These are phyloP conservation scores for Barbus barbus DNA, from an alignment of 2,113 vertebrate species.

Conservation along the genomic window DNA sequence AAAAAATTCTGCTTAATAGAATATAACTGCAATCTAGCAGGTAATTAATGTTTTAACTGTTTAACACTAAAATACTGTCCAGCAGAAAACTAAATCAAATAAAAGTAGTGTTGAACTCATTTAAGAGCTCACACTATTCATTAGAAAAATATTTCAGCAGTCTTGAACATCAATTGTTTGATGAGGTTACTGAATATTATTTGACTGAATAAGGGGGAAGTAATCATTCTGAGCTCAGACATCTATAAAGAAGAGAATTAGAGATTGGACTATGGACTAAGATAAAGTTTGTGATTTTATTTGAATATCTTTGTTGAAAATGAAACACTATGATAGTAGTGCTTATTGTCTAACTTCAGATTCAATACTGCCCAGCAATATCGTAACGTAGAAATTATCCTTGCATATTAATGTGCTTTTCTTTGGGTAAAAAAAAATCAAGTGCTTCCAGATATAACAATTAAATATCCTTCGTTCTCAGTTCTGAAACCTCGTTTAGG, in stretches of 20 bases:
- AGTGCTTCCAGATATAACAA: slow-evolving; percentile 68
- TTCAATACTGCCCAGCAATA: slow-evolving; percentile 62
- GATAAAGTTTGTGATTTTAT: background rate
- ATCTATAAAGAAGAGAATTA: background rate
- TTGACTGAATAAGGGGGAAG: background rate
- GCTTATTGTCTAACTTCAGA: slow-evolving; percentile 42
- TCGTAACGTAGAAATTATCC: slow-evolving; percentile 39
- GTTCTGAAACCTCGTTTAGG: slow-evolving; percentile 60
- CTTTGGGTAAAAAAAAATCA: slow-evolving; percentile 59
- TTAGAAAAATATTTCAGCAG: slow-evolving; percentile 80
- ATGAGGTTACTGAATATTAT: slow-evolving; percentile 28
- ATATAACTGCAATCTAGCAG: slow-evolving; percentile 95
- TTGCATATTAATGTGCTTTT: slow-evolving; percentile 53
- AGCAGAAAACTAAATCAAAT: slow-evolving; percentile 87
- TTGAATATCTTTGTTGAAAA: background rate
- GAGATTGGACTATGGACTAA: background rate
- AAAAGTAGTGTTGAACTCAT: slow-evolving; percentile 72
- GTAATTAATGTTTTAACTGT: slow-evolving; percentile 74
- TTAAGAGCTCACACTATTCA: slow-evolving; percentile 73
- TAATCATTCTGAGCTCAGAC: background rate
- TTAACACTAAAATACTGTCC: slow-evolving; percentile 95
- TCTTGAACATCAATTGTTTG: slow-evolving; percentile 76
- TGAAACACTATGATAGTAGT: background rate
- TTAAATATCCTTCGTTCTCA: slow-evolving; percentile 52
- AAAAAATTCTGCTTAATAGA: slow-evolving; percentile 72